A percentile compares a stretch with the other conserved stretches of the same genome.
Evolutionary conservation across 2,797 vertebrate species (phyloP).

Genomic region (Enteromius mattozi): DNA sequence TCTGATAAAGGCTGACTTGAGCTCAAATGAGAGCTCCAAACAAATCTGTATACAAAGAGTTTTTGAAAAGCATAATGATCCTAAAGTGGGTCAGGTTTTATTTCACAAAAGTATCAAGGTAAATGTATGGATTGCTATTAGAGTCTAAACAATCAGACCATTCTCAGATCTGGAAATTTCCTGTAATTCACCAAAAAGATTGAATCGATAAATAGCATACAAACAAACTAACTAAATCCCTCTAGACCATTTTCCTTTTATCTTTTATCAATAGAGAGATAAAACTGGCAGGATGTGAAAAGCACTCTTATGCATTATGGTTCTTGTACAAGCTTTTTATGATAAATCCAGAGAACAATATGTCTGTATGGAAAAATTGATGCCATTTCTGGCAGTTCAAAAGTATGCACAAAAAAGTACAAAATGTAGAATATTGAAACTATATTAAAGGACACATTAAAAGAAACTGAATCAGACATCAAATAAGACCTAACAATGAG

Average conservation of each 20-base stretch:
- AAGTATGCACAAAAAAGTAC: not conserved
- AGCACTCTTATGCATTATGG: not conserved
- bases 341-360: constrained; percentile 24
- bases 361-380: not conserved
- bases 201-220: constrained; percentile 11
- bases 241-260: constrained; percentile 4
- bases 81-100: not conserved
- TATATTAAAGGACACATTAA: not conserved
- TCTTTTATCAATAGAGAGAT: constrained; percentile 29
- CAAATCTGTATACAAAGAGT: not conserved
- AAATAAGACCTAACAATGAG: not conserved
- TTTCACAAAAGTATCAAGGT: not conserved
- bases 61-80: not conserved
- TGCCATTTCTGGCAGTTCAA: constrained; percentile 14
- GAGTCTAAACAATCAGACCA: constrained; percentile 11
- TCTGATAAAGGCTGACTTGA: constrained; percentile 29
- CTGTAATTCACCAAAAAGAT: not conserved
- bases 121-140: constrained; percentile 6
- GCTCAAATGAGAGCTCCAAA: constrained; percentile 16
- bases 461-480: not conserved
- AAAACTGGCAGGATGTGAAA: constrained; percentile 29
- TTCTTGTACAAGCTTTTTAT: constrained; percentile 4
- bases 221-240: constrained; percentile 20
- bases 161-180: not conserved
- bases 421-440: not conserved